Evolutionary conservation across 2,113 vertebrate genomes (phyloP), one percentile per base, ranked within the genome.

Genomic region (Ia io): DNA sequence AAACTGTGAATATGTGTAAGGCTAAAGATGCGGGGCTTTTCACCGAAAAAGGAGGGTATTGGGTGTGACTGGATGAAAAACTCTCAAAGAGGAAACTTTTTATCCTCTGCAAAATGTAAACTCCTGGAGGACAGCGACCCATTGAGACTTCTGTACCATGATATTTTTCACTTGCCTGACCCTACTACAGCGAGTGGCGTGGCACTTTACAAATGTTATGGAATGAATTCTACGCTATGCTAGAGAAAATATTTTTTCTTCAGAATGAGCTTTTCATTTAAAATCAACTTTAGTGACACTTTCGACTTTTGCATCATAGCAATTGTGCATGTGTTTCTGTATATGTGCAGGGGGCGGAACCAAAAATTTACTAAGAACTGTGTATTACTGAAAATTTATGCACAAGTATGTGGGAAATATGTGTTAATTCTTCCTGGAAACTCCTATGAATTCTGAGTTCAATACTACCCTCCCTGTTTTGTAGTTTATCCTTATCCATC

Each of bases 341-440:
- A 10, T 44, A 65, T 1, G 14, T 74, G 23, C 78, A 53, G 35
- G n/a, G 8, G 9, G 6, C 18, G 4, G 9, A 79, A 22, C 17
- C 70, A 71, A 79, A 82, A 69, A 61, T 82, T 93, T 84, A 40
- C 35, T 49, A 32, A 67, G 49, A 95, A 85, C 73, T 67, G 14
- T 35, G 28, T 61, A 42, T 80, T 70, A 42, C 49, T 70, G 5
- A 20, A 20, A 84, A 91, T 85, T 25, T 78, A 79, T 71, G 47
- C 59, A 63, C 76, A 78, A 70, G 28, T 69, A 30, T 93, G 80
- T 23, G 22, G 23, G 37, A 82, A 93, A 77, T 67, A 47, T 23
- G 5, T 79, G 88, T 82, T 47, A 82, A 84, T 78, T 82, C 12
- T 93, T 82, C 22, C 49, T 85, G 71, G 53, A 84, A 95, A 96